A percentile compares a stretch with the other conserved stretches of the same genome.
Conservation (phyloP, 1,140 invertebrate genomes). For the Akabosia matsudoensis region DNA sequence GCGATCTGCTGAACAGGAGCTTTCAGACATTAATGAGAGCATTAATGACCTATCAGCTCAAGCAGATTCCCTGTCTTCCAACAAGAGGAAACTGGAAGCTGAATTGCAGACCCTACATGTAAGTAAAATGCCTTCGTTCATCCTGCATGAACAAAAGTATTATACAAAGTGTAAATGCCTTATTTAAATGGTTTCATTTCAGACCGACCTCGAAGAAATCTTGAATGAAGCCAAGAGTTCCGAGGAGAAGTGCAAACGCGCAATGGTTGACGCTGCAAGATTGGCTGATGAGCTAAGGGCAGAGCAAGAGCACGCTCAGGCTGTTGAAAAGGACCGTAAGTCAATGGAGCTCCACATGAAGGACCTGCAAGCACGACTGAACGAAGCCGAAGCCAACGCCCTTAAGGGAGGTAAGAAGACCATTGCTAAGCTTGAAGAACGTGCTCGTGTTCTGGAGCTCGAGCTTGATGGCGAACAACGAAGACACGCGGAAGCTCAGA, state of each 20-base stretch:
- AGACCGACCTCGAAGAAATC: constrained; percentile 91
- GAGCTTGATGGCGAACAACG: constrained; percentile 97
- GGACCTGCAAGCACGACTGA: constrained; percentile 56
- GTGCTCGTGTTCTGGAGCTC: constrained; percentile 88
- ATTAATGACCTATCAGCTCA: constrained; percentile 90
- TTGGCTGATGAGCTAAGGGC: constrained; percentile 54
- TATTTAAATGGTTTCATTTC: constrained; percentile 38
- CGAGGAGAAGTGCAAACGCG: constrained; percentile 95
- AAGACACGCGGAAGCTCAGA: constrained; percentile 92
- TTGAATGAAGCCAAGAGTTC: constrained; percentile 89
- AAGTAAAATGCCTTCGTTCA: constrained; percentile 50
- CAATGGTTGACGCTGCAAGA: constrained; percentile 82
- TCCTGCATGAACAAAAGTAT: not conserved
- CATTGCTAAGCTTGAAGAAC: constrained; percentile 93
- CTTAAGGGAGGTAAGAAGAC: constrained; percentile 97
- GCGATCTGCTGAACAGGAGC: constrained; percentile 91
- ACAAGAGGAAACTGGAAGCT: constrained; percentile 97
- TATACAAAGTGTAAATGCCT: not conserved
- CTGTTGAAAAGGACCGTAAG: constrained; percentile 20
- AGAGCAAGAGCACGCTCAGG: constrained; percentile 15
- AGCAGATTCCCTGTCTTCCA: constrained; percentile 82
- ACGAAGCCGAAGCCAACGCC: constrained; percentile 92
- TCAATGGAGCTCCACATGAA: constrained; percentile 13
- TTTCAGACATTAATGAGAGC: constrained; percentile 93
- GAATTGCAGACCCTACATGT: constrained; percentile 92